phyloP scores from a whole-genome alignment of 2,888 invertebrate genomes.

The Aporophyla nigra region DNA sequence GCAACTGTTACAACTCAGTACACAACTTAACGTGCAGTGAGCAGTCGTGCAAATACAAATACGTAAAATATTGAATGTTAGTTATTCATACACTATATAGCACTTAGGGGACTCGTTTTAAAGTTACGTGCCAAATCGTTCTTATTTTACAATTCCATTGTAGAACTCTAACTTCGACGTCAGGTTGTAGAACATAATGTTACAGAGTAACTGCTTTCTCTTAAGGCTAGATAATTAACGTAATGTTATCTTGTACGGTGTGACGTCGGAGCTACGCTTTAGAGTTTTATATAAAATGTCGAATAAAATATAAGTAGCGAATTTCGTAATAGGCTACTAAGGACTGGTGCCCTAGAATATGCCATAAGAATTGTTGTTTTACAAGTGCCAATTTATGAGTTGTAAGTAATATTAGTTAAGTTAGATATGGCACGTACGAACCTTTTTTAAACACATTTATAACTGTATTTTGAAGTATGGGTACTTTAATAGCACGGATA shows the following conservation, averaged over 20 bases:
- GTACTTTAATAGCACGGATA: constrained; percentile 1
- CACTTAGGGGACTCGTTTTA: constrained; percentile 73
- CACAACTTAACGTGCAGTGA: constrained; percentile 56
- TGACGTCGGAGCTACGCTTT: constrained; percentile 33
- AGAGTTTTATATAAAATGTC: constrained; percentile 53
- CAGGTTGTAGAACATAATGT: constrained; percentile 40
- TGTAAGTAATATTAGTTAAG: constrained; percentile 62
- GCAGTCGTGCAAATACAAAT: constrained; percentile 73
- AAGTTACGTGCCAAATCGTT: constrained; percentile 79
- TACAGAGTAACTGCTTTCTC: constrained; percentile 24
- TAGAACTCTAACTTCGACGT: constrained; percentile 49
- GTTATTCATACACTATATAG: constrained; percentile 77
- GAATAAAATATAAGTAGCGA: constrained; percentile 45
- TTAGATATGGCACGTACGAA: constrained; percentile 69
- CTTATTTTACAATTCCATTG: constrained; percentile 61
- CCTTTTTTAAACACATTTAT: constrained; percentile 56
- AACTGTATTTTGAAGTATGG: constrained; percentile 65
- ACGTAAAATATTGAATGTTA: constrained; percentile 83
- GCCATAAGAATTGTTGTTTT: constrained; percentile 65
- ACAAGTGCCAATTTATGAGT: constrained; percentile 73
- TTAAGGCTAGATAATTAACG: constrained; percentile 19
- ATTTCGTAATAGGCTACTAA: constrained; percentile 50
- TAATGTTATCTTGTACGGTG: constrained; percentile 29
- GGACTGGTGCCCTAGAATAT: constrained; percentile 49
- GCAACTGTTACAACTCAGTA: constrained; percentile 65